Evolutionary conservation across 1,140 invertebrate species (phyloP).

Genomic region (Akabosia matsudoensis): DNA sequence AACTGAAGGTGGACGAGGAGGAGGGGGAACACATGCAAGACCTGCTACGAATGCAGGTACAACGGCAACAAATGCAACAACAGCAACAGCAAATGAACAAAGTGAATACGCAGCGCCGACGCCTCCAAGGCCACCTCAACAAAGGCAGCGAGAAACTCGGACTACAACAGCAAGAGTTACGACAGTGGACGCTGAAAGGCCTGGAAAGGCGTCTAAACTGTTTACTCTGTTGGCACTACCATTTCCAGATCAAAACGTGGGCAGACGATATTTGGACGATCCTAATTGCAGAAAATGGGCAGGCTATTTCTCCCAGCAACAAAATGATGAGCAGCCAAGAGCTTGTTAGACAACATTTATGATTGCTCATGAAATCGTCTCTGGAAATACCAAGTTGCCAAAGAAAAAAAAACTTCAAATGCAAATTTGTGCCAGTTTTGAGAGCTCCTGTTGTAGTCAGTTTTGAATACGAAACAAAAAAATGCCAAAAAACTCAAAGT

Average conservation of each 20-base stretch:
- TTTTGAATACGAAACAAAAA: neutral
- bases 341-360: neutral
- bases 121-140: neutral
- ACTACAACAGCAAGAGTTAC: conserved; percentile 13
- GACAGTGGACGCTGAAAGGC: conserved; percentile 2
- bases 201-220: conserved; percentile 55
- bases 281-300: conserved; percentile 69
- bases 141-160: too few relatives aligned
- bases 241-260: conserved; percentile 85
- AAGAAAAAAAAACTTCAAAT: too few relatives aligned
- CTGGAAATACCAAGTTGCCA: too few relatives aligned
- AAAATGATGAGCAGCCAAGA: conserved; percentile 51
- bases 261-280: conserved; percentile 70
- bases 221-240: conserved; percentile 83
- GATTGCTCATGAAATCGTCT: too few relatives aligned
- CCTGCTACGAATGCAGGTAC: neutral
- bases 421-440: neutral
- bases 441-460: neutral
- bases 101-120: neutral
- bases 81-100: neutral
- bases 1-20: neutral
- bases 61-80: neutral
- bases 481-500: neutral
- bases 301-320: conserved; percentile 75
- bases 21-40: neutral